Evolutionary conservation across 2,113 vertebrate species (phyloP).

Genomic region (Caracal caracal): DNA sequence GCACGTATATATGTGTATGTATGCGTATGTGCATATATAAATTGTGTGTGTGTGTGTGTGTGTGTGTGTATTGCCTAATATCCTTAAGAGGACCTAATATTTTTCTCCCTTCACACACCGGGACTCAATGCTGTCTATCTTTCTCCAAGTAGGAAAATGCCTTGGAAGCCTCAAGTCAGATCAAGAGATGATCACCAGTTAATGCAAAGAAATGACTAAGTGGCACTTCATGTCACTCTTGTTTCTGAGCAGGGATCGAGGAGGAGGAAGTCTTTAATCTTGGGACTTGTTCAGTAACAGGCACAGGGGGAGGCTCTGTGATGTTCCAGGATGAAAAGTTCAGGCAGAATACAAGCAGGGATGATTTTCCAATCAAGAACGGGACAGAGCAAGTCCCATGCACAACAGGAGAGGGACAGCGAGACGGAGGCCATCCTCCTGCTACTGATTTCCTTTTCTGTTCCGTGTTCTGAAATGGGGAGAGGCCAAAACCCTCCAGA

Average conservation of each 20-base stretch:
- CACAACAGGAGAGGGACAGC: neutral
- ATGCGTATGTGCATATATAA: neutral
- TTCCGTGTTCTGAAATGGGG: neutral
- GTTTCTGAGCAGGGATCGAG: neutral
- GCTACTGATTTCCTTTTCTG: neutral
- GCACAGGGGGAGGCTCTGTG: neutral
- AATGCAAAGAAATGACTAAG: neutral
- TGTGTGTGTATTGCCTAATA: neutral
- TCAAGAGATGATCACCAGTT: neutral
- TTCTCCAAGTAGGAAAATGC: conserved; percentile 4
- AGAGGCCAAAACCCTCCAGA: neutral
- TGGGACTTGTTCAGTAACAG: neutral
- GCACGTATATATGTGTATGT: fast-evolving
- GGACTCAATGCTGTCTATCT: neutral
- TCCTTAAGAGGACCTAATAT: neutral
- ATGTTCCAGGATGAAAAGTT: conserved; percentile 4
- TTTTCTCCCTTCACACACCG: neutral
- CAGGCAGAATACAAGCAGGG: neutral
- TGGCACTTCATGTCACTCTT: neutral
- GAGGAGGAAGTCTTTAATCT: neutral
- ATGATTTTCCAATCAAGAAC: neutral
- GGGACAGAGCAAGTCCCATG: neutral
- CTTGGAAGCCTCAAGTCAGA: neutral
- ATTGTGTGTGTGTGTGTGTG: too few relatives aligned
- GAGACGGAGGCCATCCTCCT: neutral